Evolutionary conservation across 1,140 invertebrate genomes (phyloP), one percentile per base, ranked within the genome.

Genomic region (Melanaphis sacchari): DNA sequence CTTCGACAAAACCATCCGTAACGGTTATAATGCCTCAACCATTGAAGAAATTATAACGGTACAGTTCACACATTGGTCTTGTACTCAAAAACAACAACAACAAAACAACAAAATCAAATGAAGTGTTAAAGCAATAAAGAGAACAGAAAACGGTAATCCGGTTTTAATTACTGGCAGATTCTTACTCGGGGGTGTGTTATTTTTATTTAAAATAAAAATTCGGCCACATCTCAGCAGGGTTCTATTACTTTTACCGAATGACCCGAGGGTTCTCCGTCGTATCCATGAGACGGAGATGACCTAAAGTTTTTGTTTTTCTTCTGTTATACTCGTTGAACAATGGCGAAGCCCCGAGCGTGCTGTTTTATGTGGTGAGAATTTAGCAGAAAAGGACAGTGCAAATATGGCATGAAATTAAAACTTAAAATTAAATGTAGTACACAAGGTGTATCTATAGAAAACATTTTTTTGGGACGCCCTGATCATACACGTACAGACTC

Each of bases 111-210:
- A 76, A 92, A 38, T 81, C 43, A 82, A 49, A 36, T 49, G 66
- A 82, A 36, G 66, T 49, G n/a, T 46, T 46, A 82, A 36, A n/a
- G 59, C 18, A 49, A 76, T 46, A 76, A 76, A 92, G 40, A 43
- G 91, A 92, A 92, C 91, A 82, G 66, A 92, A 82, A 92, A 92
- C 91, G 91, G 91, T 92, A 92, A 92, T 92, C 91, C 76, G 66
- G 91, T 92, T 92, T 92, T 92, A 92, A 92, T 92, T 92, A 92
- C 91, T n/a, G 91, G 76, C 76, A 38, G 24, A 92, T 52, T 84
- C 76, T 26, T 81, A 85, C 91, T 93, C 91, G 91, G 91, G 91
- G 81, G 91, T 93, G 91, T 85, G 91, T 84, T 93, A 54, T 52
- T 93, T 85, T 93, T 49, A 24, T 49, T 82, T 85, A 18, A 52